Base-by-base conservation (phyloP, 53 echinoderm and acorn worm species). In the Temnopleurus reevesii region DNA sequence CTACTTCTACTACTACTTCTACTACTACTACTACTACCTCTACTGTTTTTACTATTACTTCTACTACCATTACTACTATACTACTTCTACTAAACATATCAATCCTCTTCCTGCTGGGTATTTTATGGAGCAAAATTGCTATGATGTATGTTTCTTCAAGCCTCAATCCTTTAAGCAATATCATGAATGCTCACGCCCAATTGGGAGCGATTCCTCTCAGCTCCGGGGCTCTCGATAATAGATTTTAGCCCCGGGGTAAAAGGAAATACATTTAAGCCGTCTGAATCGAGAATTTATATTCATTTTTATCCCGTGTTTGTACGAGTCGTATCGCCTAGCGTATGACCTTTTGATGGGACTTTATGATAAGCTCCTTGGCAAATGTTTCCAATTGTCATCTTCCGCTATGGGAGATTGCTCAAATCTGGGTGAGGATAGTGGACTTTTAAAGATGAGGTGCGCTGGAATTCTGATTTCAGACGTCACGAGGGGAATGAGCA, bases 271-370 rank as follows among this genome's bases (percentile, higher is more conserved):
- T 49, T 47, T 49, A 79, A 49, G 46, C 79, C 30, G 79, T 46
- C 47, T 49, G 79, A 79, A 79, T 49, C 49, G 54, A 35, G 51
- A 55, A 55, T 83, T 83, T 83, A 83, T 83, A 21, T 83, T 55
- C 51, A 49, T 83, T 54, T 83, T 31, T 27, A 81, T 8, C 54
- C 81, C n/a, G 29, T 81, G 27, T 83, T 31, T 83, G 54, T 13
- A 19, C 5, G 36, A 28, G 80, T 21, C 28, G 30, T 80, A 49
- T 49, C 51, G 27, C 80, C 80, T 21, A 30, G 46, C 80, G 13
- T 49, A 49, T 80, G 80, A 80, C 47, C 80, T 49, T 80, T 51
- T 49, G 47, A 80, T 80, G 28, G 80, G 17, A 80, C 80, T 51
- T 51, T 49, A 80, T 51, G 80, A 80, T 80, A 80, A 80, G 80